Percentiles rank a stretch among this genome's conserved stretches.
Evolutionary conservation across 2,797 vertebrate species (phyloP).

Genomic region (Scleropages formosus): DNA sequence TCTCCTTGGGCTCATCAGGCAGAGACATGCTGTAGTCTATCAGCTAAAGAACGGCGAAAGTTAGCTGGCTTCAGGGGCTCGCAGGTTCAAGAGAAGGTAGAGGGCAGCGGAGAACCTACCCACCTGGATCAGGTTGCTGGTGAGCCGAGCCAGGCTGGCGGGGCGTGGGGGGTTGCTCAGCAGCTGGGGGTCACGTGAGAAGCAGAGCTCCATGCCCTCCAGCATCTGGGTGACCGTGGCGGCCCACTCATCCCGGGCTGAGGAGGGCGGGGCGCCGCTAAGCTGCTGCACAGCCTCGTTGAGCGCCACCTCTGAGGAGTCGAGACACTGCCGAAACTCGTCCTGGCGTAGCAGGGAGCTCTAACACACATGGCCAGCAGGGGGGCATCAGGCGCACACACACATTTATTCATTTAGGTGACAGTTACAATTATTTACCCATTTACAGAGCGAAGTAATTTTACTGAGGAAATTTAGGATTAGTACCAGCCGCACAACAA

Average conservation of each 20-base stretch:
- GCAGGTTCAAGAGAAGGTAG: too few relatives aligned
- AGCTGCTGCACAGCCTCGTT: constrained; percentile 93
- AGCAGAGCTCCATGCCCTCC: constrained; percentile 79
- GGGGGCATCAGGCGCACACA: neutral
- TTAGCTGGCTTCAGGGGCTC: too few relatives aligned
- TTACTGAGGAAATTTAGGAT: neutral
- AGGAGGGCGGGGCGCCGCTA: constrained; percentile 69
- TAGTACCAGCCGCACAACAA: neutral
- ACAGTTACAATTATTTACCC: too few relatives aligned
- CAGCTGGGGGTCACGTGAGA: constrained; percentile 70
- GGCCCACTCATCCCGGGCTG: constrained; percentile 92
- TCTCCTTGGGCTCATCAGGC: constrained; percentile 90
- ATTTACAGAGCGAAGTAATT: too few relatives aligned
- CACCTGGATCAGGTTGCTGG: constrained; percentile 93
- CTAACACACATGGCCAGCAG: constrained; percentile 53
- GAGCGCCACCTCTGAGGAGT: constrained; percentile 85
- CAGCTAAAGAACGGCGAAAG: constrained; percentile 64
- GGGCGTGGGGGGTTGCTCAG: constrained; percentile 69
- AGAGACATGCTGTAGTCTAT: constrained; percentile 91
- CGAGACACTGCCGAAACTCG: constrained; percentile 86
- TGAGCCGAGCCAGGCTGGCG: constrained; percentile 77
- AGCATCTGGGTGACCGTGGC: constrained; percentile 84
- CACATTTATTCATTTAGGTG: too few relatives aligned
- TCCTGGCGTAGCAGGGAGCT: constrained; percentile 83
- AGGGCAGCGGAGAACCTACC: neutral